phyloP scores from a whole-genome alignment of 2,113 vertebrate species.

The Trematocara unimaculatum region DNA sequence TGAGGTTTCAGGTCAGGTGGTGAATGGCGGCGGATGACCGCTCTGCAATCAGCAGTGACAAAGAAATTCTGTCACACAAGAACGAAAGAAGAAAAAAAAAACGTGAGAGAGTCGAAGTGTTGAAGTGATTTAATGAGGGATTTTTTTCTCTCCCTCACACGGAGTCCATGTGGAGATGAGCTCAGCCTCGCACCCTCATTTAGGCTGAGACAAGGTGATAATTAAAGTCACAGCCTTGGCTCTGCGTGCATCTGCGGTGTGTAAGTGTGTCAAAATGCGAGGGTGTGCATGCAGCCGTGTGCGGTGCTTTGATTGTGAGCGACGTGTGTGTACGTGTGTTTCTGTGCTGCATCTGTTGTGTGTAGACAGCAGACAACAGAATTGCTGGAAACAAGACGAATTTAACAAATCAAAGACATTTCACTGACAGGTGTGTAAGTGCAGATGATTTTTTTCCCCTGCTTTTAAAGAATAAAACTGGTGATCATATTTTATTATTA shows the following conservation, averaged over 20 bases:
- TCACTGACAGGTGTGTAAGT: background rate
- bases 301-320: background rate
- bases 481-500: background rate
- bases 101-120: background rate
- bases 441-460: background rate
- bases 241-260: conserved; percentile 21
- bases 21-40: background rate
- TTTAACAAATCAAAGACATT: background rate
- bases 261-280: background rate
- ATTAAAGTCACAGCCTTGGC: conserved; percentile 84
- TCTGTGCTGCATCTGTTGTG: conserved; percentile 21
- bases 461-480: background rate
- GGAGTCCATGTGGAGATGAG: conserved; percentile 78
- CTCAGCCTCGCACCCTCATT: conserved; percentile 78
- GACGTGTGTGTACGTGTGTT: background rate
- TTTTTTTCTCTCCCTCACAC: background rate
- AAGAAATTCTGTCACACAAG: background rate
- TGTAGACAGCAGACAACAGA: background rate
- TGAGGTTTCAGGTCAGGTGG: conserved; percentile 1
- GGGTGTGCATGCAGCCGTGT: background rate
- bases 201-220: conserved; percentile 88
- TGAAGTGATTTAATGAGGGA: conserved; percentile 44
- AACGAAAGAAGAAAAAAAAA: background rate
- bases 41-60: conserved; percentile 21
- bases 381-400: background rate